Conservation (phyloP, 2,797 vertebrate species). For the Denticeps clupeoides region DNA sequence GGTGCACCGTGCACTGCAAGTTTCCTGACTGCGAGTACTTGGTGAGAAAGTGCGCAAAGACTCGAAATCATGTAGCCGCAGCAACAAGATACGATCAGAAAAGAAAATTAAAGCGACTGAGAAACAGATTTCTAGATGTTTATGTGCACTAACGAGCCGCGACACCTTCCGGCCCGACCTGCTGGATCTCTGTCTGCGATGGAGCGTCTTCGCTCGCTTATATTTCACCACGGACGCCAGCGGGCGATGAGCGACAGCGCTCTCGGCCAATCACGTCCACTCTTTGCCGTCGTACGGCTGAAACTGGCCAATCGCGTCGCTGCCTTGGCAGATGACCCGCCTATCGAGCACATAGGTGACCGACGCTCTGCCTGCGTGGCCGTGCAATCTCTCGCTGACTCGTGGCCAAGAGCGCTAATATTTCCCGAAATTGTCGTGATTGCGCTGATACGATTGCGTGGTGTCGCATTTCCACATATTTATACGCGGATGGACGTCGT, state of each 20-base stretch:
- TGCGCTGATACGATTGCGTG: too few relatives aligned
- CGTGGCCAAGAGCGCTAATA: too few relatives aligned
- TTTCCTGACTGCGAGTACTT: conserved; percentile 12
- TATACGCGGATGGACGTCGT: too few relatives aligned
- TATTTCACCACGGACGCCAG: conserved; percentile 13
- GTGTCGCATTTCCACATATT: too few relatives aligned
- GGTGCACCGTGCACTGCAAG: conserved; percentile 23
- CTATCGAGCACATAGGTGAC: conserved; percentile 23
- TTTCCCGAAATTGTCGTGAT: too few relatives aligned
- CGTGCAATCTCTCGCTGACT: too few relatives aligned
- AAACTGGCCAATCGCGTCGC: conserved; percentile 13
- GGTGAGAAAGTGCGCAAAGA: conserved; percentile 13
- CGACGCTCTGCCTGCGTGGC: conserved; percentile 24
- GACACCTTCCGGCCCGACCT: conserved; percentile 2
- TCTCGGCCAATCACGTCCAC: conserved; percentile 13
- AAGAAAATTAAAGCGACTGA: conserved; percentile 2
- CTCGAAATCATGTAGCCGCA: conserved; percentile 1
- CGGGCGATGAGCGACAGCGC: conserved; percentile 19
- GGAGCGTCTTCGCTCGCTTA: conserved; percentile 19
- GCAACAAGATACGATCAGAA: conserved; percentile 5
- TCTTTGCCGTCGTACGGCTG: background rate
- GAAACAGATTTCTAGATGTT: background rate
- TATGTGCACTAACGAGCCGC: conserved; percentile 10
- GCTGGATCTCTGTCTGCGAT: conserved; percentile 21
- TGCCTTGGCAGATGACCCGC: too few relatives aligned